Base-by-base conservation (phyloP, 1,140 invertebrate species). In the Lutraria rhynchaena region DNA sequence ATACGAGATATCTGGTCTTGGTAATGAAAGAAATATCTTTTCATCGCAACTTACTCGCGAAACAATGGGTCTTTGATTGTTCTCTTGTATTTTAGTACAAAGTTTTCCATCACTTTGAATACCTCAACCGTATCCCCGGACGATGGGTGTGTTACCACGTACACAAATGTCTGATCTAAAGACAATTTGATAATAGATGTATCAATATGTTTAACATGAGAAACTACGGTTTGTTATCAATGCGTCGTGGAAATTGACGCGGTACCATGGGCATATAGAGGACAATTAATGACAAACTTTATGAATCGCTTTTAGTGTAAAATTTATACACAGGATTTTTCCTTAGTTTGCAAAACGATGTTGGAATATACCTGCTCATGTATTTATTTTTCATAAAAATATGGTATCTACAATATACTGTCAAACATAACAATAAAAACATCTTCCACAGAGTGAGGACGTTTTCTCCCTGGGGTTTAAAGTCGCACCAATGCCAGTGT, bases 51-150 rank as follows among this genome's bases (percentile, higher is more conserved):
- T 58, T 44, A 74, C 70, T 53, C 35, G 1, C 29, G 24, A 44
- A 74, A 74, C 0, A 1, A 9, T 3, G 70, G 70, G 53, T 74
- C 51, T 22, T 51, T 58, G n/a, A 74, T 74, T 1, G 70, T 74
- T 1, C 70, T 19, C n/a, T 37, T 24, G 22, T 74, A 58, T 0
- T 17, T 74, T 1, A 74, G 37, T 41, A 22, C 67, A 22, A 19
- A 33, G 19, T 24, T 19, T 9, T 33, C 35, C 3, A 19, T 53
- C 46, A 53, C n/a, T 24, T 49, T 33, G 22, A 53, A 70, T 15
- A 70, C 44, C 33, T 70, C 67, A 3, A 70, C 31, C 22, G 13
- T 51, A 22, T 53, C 49, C 22, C 35, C 44, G n/a, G n/a, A 60
- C 3, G 24, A 9, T 70, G 67, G 67, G 19, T 70, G 67, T 31